phyloP scores from a whole-genome alignment of 2,888 invertebrate species.

The Urechis unicinctus region DNA sequence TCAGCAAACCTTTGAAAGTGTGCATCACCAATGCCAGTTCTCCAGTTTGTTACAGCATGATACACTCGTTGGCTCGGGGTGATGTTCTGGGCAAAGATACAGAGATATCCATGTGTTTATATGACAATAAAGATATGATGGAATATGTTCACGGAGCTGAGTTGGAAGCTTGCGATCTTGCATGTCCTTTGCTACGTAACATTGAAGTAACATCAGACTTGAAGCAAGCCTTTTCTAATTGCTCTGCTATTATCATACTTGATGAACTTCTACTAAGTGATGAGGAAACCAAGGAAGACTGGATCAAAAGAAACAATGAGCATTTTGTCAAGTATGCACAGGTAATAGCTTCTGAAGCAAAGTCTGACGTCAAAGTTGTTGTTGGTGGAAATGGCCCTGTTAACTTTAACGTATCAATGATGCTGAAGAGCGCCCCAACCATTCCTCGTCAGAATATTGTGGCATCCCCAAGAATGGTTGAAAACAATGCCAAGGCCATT shows the following conservation, averaged over 20 bases:
- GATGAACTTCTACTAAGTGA: slow-evolving; percentile 11
- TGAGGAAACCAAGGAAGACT: slow-evolving; percentile 22
- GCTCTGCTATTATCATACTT: slow-evolving; percentile 34
- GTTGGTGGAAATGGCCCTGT: slow-evolving; percentile 39
- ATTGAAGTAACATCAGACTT: slow-evolving; percentile 26
- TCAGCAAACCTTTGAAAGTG: slow-evolving; percentile 36
- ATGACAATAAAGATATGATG: slow-evolving; percentile 24
- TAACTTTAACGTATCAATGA: slow-evolving; percentile 39
- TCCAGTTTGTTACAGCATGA: slow-evolving; percentile 31
- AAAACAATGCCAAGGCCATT: slow-evolving; percentile 41
- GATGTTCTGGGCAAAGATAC: slow-evolving; percentile 34
- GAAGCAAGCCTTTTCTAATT: slow-evolving; percentile 33
- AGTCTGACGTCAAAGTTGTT: slow-evolving; percentile 36
- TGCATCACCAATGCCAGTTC: slow-evolving; percentile 43
- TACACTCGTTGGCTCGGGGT: slow-evolving; percentile 32
- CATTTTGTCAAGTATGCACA: slow-evolving; percentile 33
- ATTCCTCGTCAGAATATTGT: slow-evolving; percentile 38
- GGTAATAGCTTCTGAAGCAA: slow-evolving; percentile 26
- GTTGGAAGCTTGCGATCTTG: slow-evolving; percentile 42
- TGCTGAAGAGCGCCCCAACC: slow-evolving; percentile 36
- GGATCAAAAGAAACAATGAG: slow-evolving; percentile 32
- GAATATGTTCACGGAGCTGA: slow-evolving; percentile 30
- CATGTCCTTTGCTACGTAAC: slow-evolving; percentile 25
- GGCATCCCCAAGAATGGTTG: slow-evolving; percentile 34
- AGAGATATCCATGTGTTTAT: slow-evolving; percentile 35